Base-by-base conservation (phyloP, 2,113 vertebrate species). In the Carassius carassius region DNA sequence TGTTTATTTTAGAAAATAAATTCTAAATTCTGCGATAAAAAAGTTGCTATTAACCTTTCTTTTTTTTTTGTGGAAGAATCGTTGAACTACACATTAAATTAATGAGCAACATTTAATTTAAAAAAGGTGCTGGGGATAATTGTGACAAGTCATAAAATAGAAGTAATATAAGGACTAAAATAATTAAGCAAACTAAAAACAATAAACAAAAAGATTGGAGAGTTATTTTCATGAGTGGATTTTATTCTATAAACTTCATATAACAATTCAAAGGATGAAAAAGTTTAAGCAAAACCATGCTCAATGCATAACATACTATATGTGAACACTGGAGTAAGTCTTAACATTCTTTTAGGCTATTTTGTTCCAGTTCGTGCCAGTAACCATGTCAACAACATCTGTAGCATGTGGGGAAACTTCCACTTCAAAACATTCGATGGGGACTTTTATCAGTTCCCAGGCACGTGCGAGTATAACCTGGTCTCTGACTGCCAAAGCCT, bases 381-480 rank as follows among this genome's bases (percentile, higher is more conserved):
- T 82, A 97, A 92, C 94, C 97, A 99, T 25, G 91, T 95, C 70
- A 92, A 95, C 88, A 95, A 77, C 81, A 96, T 98, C 93, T 99
- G 98, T 92, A 99, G 98, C 90, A 96, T 97, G 3, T 99, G 98
- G 98, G 98, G 97, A 10, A 93, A 95, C 81, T 93, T 96, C 84
- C 96, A 99, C 90, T 98, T 96, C 91, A 97, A 97, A 94, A 97
- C 97, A 0, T 99, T 99, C 17, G 98, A 99, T 56, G 97, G 98
- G 0, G 95, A 96, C 0, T 0, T 97, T 58, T 99, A 91, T 90
- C 94, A 96, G 37, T 99, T 96, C 91, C 94, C 95, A 0, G 97
- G 97, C 19, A 41, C 87, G 85, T 99, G 98, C 62, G 95, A 96
- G 86, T 99, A 99, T 78, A 97, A 97, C 89, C 94, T 99, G 77